phyloP scores from a whole-genome alignment of 2,797 vertebrate genomes.

The Simalia tracyae region DNA sequence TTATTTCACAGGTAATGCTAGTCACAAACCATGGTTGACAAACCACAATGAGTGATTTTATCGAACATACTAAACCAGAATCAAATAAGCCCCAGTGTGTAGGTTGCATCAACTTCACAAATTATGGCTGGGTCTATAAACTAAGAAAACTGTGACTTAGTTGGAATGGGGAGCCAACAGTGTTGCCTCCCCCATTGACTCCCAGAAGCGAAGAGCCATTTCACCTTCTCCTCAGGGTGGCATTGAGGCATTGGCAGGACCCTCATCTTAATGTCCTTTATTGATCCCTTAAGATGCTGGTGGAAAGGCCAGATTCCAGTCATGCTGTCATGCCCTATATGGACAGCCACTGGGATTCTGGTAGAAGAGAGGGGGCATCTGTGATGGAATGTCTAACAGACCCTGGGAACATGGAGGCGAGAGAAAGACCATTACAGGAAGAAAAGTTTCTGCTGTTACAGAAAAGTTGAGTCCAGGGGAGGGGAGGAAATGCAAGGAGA shows the following conservation, averaged over 20 bases:
- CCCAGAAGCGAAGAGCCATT: neutral
- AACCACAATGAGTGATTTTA: neutral
- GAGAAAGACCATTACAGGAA: neutral
- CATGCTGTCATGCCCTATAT: neutral
- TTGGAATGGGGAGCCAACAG: neutral
- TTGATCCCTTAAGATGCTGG: neutral
- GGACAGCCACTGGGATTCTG: neutral
- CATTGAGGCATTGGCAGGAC: neutral
- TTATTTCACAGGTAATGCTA: neutral
- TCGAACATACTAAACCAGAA: neutral
- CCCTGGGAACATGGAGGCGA: neutral
- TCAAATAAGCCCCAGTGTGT: neutral
- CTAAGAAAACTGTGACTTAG: neutral
- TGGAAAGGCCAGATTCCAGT: neutral
- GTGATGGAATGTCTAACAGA: neutral
- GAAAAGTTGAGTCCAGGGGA: neutral
- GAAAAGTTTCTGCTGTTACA: neutral
- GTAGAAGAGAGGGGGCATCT: neutral
- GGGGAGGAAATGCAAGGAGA: neutral
- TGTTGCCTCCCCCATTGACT: neutral
- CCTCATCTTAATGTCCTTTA: neutral
- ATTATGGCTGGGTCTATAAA: neutral
- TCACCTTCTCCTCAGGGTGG: neutral
- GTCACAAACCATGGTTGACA: neutral
- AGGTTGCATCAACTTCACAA: neutral